phyloP scores from a whole-genome alignment of 2,113 vertebrate species.

The Falcunculus frontatus region DNA sequence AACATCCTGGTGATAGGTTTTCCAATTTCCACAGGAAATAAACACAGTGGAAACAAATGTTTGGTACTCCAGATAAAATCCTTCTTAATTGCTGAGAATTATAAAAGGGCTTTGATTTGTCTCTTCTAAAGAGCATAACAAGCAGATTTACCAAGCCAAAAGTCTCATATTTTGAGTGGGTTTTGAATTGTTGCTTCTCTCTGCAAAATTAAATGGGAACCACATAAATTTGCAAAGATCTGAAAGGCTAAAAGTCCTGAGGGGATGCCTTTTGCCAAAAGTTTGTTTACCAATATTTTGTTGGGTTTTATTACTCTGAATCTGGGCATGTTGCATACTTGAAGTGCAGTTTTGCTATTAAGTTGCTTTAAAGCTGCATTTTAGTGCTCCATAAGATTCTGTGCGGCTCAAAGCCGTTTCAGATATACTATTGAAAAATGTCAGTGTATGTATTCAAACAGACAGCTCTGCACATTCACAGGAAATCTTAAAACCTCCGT shows the following conservation, averaged over 20 bases:
- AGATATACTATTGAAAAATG: not conserved
- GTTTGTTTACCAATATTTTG: not conserved
- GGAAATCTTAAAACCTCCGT: not conserved
- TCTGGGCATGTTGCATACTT: not conserved
- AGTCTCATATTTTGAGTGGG: not conserved
- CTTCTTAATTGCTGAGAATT: not conserved
- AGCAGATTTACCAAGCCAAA: not conserved
- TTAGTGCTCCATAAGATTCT: not conserved
- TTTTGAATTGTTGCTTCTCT: not conserved
- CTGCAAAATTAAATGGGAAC: not conserved
- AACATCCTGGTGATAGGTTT: not conserved
- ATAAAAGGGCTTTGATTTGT: not conserved
- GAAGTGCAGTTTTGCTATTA: not conserved
- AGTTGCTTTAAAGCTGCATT: not conserved
- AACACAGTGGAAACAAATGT: not conserved
- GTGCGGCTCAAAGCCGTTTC: not conserved
- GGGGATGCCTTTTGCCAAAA: not conserved
- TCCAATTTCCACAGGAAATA: not conserved
- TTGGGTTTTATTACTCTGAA: not conserved
- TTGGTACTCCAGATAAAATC: not conserved
- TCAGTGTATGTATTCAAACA: not conserved
- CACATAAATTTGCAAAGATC: not conserved
- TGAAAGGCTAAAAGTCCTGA: not conserved
- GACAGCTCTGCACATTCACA: not conserved
- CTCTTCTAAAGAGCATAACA: not conserved